Percentiles rank a stretch among this genome's conserved stretches.
Conservation (phyloP, 2,797 vertebrate species). For the Uromys caudimaculatus region DNA sequence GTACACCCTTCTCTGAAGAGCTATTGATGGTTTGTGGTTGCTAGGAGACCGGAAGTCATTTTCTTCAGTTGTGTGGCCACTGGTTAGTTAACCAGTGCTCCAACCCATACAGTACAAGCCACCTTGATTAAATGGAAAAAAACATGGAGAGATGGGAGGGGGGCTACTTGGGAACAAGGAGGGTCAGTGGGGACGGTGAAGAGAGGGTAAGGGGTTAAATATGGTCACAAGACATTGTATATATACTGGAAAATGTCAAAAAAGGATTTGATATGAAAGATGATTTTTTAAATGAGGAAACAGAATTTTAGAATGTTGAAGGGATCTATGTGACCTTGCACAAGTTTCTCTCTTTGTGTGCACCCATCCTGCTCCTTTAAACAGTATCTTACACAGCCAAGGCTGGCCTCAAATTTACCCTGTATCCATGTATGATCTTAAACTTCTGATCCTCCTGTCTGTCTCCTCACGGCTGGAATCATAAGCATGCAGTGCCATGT, state of each 20-base stretch:
- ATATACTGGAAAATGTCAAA: background rate
- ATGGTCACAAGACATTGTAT: background rate
- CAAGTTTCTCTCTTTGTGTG: background rate
- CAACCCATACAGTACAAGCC: background rate
- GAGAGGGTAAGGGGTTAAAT: background rate
- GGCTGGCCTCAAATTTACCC: background rate
- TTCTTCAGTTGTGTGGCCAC: background rate
- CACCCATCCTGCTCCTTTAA: background rate
- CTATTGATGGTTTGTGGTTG: background rate
- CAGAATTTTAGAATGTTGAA: background rate
- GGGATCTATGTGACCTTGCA: background rate
- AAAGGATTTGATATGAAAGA: background rate
- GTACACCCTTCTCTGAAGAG: background rate
- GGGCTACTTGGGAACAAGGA: background rate
- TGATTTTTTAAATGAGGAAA: background rate
- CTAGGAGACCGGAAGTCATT: background rate
- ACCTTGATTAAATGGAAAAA: background rate
- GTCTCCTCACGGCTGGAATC: background rate
- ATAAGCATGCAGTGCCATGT: background rate
- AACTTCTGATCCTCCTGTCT: background rate
- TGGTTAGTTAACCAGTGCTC: background rate
- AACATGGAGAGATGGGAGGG: background rate
- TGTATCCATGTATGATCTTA: background rate
- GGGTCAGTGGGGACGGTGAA: too few relatives aligned
- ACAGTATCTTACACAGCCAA: background rate